phyloP scores from a whole-genome alignment of 2,113 vertebrate genomes.

The Sardina pilchardus region DNA sequence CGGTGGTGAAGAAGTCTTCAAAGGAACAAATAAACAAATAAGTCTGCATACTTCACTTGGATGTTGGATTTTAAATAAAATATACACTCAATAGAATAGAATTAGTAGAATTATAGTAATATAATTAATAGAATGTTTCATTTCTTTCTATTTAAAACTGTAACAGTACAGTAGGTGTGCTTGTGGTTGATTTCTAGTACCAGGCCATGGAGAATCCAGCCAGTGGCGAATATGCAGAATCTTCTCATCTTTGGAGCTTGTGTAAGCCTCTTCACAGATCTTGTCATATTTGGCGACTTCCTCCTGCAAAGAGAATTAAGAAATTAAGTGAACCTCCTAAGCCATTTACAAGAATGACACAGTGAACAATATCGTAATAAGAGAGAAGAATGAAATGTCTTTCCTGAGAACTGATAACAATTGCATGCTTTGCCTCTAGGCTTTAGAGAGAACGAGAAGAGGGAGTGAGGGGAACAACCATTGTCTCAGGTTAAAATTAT shows the following conservation, averaged over 20 bases:
- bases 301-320: slow-evolving; percentile 70
- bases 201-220: slow-evolving; percentile 90
- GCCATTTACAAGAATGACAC: neutral
- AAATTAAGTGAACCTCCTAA: neutral
- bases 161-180: neutral
- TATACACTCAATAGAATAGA: too few species aligned
- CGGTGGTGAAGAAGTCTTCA: slow-evolving; percentile 84
- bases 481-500: slow-evolving; percentile 40
- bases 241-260: slow-evolving; percentile 88
- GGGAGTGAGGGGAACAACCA: slow-evolving; percentile 34
- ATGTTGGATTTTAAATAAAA: neutral
- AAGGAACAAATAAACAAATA: neutral
- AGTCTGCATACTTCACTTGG: neutral
- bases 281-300: slow-evolving; percentile 91
- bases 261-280: slow-evolving; percentile 90
- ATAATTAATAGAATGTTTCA: neutral
- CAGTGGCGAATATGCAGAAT: slow-evolving; percentile 88
- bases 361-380: neutral
- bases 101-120: neutral
- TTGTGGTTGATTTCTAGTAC: slow-evolving; percentile 60
- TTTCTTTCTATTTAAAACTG: neutral
- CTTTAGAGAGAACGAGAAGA: slow-evolving; percentile 34
- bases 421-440: neutral
- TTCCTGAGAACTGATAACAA: neutral
- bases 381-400: neutral